Conservation (phyloP, 1,140 invertebrate species). For the Brachionus calyciflorus region DNA sequence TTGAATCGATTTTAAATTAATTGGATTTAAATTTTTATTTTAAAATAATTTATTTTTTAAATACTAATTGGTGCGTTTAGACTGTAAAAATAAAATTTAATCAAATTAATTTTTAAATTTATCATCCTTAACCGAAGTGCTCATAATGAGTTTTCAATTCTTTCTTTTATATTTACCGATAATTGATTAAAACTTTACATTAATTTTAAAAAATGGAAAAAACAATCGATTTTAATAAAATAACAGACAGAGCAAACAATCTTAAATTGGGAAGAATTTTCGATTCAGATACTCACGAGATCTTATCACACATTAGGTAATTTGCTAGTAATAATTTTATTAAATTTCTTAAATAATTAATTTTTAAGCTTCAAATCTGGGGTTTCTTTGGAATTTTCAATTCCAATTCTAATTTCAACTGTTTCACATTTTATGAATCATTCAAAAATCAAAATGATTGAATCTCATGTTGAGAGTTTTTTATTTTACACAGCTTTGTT, state of each 20-base stretch:
- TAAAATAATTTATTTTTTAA: too few relatives aligned
- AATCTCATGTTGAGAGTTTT: background rate
- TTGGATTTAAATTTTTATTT: too few relatives aligned
- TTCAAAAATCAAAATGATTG: background rate
- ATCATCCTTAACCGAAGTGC: too few relatives aligned
- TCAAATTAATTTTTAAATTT: too few relatives aligned
- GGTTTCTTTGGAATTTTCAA: background rate
- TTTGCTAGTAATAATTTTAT: background rate
- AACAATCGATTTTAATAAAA: background rate
- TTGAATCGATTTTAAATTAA: too few relatives aligned
- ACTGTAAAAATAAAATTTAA: too few relatives aligned
- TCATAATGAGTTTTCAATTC: background rate
- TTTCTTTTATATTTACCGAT: background rate
- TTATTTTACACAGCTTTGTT: slow-evolving; percentile 10
- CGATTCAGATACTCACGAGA: background rate
- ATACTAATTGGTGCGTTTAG: too few relatives aligned
- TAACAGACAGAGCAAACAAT: background rate
- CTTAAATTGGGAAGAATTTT: slow-evolving; percentile 9
- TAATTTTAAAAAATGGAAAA: background rate
- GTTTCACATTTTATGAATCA: slow-evolving; percentile 8
- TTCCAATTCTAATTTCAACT: background rate
- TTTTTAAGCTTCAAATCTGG: background rate
- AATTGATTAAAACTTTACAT: background rate
- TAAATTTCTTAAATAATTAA: background rate
- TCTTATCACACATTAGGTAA: background rate